Evolutionary conservation across 2,888 invertebrate genomes (phyloP).

Genomic region (Eupithecia dodoneata): DNA sequence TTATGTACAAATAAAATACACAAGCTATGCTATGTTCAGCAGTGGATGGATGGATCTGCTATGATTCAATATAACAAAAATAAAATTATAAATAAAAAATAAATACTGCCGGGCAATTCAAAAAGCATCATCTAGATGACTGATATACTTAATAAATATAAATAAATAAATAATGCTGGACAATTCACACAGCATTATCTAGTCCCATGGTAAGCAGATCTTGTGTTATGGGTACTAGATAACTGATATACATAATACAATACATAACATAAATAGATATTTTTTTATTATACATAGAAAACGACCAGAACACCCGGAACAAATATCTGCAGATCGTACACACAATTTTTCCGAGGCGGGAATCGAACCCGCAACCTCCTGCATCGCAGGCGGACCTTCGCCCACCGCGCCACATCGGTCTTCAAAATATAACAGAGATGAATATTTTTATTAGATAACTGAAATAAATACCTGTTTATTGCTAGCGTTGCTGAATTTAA

Average conservation of each 20-base stretch:
- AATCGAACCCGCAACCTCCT: no score
- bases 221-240: not conserved
- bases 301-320: no score
- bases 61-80: not conserved
- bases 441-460: no score
- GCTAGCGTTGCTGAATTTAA: not conserved
- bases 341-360: no score
- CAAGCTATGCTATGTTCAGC: not conserved
- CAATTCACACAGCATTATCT: not conserved
- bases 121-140: not conserved
- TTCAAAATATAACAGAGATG: no score
- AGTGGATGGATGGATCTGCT: not conserved
- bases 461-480: not conserved
- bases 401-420: no score
- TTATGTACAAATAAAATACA: not conserved
- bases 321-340: no score
- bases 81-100: not conserved
- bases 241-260: not conserved
- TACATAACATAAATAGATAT: no score
- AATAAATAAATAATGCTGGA: not conserved
- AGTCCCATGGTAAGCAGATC: not conserved
- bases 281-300: no score
- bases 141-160: not conserved
- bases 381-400: no score
- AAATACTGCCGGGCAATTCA: not conserved